phyloP scores from a whole-genome alignment of 2,888 invertebrate species.

The Calliscelio sp. region DNA sequence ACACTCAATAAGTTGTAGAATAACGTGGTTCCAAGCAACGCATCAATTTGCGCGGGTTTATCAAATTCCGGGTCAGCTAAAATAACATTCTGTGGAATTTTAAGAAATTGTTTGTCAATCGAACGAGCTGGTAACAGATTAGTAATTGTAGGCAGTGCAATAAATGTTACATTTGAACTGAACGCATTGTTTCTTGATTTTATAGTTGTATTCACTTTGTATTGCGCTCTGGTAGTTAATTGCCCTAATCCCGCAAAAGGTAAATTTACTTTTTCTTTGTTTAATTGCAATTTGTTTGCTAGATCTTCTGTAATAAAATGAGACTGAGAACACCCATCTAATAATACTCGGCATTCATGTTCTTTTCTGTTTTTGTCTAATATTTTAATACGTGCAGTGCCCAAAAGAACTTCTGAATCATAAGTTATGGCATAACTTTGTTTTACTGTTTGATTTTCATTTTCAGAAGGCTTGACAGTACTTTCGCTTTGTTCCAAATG shows the following conservation, averaged over 20 bases:
- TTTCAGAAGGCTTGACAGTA: no score
- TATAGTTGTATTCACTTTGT: neutral
- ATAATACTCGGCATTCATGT: constrained; percentile 36
- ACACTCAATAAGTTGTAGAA: constrained; percentile 59
- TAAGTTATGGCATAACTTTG: no score
- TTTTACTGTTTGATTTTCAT: neutral
- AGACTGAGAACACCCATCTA: constrained; percentile 44
- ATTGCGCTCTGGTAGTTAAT: neutral
- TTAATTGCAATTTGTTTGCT: constrained; percentile 22
- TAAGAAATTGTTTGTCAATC: neutral
- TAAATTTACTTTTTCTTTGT: neutral
- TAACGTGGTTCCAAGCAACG: constrained; percentile 62
- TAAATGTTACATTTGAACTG: neutral
- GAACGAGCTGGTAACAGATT: neutral
- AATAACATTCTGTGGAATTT: constrained; percentile 43
- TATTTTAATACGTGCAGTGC: constrained; percentile 34
- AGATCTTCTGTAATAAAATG: constrained; percentile 48
- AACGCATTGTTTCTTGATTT: constrained; percentile 14
- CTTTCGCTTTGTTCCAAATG: neutral
- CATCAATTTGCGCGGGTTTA: constrained; percentile 47
- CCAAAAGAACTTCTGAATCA: constrained; percentile 41
- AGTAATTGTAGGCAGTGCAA: constrained; percentile 13
- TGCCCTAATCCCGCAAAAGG: constrained; percentile 33
- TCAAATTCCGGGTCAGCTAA: constrained; percentile 67
- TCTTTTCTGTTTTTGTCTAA: neutral